These are phyloP conservation scores for Magallana nippona DNA, from an alignment of 2,888 invertebrate species.

Conservation along the genomic window DNA sequence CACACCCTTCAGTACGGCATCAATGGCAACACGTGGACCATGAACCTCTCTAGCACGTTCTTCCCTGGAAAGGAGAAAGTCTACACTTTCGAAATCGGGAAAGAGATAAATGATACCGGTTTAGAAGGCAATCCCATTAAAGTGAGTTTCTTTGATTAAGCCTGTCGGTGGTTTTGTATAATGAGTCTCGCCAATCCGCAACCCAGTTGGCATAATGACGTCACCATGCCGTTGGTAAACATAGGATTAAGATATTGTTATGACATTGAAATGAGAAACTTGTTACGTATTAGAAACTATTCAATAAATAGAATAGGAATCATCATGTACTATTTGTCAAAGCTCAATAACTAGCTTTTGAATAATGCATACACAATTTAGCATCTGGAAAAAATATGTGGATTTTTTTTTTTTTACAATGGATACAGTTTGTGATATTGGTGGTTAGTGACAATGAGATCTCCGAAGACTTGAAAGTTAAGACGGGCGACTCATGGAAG, in stretches of 20 bases:
- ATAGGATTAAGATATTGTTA: not conserved
- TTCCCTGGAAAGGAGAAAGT: not conserved
- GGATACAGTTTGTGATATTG: not conserved
- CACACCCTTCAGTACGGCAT: not conserved
- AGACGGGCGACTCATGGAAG: not conserved
- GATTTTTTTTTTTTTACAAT: not conserved
- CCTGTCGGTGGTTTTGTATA: no score
- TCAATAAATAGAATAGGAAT: not conserved
- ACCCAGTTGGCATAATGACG: no score
- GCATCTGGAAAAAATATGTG: not conserved
- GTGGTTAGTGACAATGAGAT: slow-evolving; percentile 3
- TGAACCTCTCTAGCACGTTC: not conserved
- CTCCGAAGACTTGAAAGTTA: not conserved
- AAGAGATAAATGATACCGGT: not conserved
- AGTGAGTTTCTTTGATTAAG: not conserved
- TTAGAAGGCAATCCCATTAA: not conserved
- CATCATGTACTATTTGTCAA: not conserved
- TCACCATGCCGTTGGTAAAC: no score
- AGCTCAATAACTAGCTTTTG: not conserved
- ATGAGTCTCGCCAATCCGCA: no score
- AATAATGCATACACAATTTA: not conserved
- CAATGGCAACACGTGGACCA: slow-evolving; percentile 7
- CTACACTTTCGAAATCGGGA: slow-evolving; percentile 1
- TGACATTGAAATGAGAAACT: not conserved
- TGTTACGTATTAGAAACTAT: not conserved